A percentile compares a stretch with the other conserved stretches of the same genome.
These are phyloP conservation scores for Aphelinus atriplicis DNA, from an alignment of 1,140 invertebrate species.

Conservation along the genomic window DNA sequence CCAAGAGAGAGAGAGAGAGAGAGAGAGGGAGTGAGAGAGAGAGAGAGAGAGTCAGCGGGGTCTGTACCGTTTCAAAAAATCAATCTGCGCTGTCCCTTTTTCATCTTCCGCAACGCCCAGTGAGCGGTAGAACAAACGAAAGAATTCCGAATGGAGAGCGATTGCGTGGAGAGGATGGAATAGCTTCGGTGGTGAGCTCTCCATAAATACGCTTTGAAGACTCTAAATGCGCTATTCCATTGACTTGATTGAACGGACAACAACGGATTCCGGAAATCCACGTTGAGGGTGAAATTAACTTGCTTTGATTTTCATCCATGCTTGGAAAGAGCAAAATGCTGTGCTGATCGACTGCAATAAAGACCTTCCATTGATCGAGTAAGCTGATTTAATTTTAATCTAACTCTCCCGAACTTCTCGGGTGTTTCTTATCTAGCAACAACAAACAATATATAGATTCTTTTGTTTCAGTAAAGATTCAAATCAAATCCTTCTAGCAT, in stretches of 20 bases:
- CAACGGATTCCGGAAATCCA: too few relatives aligned
- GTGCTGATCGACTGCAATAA: too few relatives aligned
- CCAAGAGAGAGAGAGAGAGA: slow-evolving; percentile 21
- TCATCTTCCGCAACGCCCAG: background rate
- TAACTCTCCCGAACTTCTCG: too few relatives aligned
- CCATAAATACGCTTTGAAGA: background rate
- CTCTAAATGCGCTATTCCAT: slow-evolving; percentile 13
- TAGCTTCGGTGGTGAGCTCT: background rate
- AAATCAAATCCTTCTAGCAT: background rate
- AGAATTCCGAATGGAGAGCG: slow-evolving; percentile 9
- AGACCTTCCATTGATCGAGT: too few relatives aligned
- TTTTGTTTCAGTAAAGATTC: background rate
- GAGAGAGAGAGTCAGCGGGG: slow-evolving; percentile 28
- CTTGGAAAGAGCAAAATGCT: too few relatives aligned
- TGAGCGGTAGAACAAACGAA: slow-evolving; percentile 17
- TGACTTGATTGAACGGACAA: slow-evolving; percentile 11
- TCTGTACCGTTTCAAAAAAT: slow-evolving; percentile 55
- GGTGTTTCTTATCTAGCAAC: background rate
- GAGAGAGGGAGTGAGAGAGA: slow-evolving; percentile 30
- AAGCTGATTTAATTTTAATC: too few relatives aligned
- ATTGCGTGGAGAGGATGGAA: background rate
- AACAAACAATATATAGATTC: background rate
- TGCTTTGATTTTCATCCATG: background rate
- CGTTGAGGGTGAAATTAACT: background rate
- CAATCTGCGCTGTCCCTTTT: slow-evolving; percentile 54